Conservation (phyloP, 2,113 vertebrate genomes). For the Eulemur rufifrons region DNA sequence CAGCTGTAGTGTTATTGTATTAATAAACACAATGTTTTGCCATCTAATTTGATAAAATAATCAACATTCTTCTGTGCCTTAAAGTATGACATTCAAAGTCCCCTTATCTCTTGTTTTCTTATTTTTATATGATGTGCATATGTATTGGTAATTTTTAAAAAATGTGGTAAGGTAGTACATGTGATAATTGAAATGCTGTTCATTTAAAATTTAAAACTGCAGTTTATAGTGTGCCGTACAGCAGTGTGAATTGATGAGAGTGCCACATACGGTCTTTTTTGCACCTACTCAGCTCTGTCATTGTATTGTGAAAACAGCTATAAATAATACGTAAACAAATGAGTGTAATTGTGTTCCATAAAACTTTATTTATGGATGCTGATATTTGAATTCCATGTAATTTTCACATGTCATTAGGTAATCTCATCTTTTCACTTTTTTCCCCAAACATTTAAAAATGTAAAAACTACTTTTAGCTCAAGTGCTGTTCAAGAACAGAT, state of each 20-base stretch:
- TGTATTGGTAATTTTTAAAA: not conserved
- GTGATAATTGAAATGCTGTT: not conserved
- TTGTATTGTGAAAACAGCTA: not conserved
- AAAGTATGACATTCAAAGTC: not conserved
- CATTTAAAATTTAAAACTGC: not conserved
- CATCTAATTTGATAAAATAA: not conserved
- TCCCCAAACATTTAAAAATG: not conserved
- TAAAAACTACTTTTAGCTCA: not conserved
- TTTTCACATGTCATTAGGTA: not conserved
- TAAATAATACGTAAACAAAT: not conserved
- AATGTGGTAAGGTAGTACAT: not conserved
- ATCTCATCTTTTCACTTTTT: not conserved
- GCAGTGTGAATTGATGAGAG: not conserved
- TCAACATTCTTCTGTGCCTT: not conserved
- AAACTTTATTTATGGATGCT: not conserved
- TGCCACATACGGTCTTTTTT: not conserved
- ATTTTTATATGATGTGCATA: not conserved
- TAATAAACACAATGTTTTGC: not conserved
- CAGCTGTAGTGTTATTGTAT: not conserved
- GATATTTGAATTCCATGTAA: not conserved
- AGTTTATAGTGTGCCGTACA: not conserved
- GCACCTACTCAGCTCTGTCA: not conserved
- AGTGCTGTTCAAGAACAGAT: not conserved
- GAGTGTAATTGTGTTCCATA: not conserved
- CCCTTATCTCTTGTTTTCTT: not conserved